Base-by-base conservation (phyloP, 2,888 invertebrate genomes). In the Apodemia mormo region DNA sequence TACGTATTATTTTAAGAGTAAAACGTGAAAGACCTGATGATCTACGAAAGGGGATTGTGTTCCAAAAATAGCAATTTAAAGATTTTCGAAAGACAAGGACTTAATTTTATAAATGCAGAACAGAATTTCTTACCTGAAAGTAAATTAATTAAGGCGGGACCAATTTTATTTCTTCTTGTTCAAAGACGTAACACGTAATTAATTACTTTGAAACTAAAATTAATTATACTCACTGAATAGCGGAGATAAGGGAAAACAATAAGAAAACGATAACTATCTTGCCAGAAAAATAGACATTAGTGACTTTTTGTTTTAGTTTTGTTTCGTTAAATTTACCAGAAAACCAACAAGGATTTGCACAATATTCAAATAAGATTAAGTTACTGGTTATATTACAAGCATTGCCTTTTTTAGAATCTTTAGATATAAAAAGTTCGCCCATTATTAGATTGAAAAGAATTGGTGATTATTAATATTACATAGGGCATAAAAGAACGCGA, bases 171-270 rank as follows among this genome's bases (percentile, higher is more conserved):
- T 58, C 33, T 61, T 61, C 61, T 61, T 61, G 12, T 61, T 30
- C 61, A 29, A 65, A 56, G 67, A 69, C 70, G 72, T 70, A 71
- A 67, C 72, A 33, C 22, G 22, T 52, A 70, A 70, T 73, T 70
- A 73, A 73, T 73, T 70, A 73, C 65, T 54, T 66, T 61, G 43
- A 68, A 70, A 70, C 54, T 65, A 52, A 66, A 67, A 52, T 70
- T 73, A 73, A 73, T 73, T 73, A 70, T 61, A 61, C 61, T 30
- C 68, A 70, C 61, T 70, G 73, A 45, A 52, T 58, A 30, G 43
- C n/a, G 9, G 29, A 70, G 71, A 68, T 71, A 70, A 37, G 69
- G 45, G 58, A 68, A 65, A 68, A 68, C 65, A 68, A 71, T 43
- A 70, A 30, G 54, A 64, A 45, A 68, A 67, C 56, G 68, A 12